Evolutionary conservation across 2,888 invertebrate species (phyloP), one percentile per base, ranked within the genome.

Genomic region (Alsophila aescularia): DNA sequence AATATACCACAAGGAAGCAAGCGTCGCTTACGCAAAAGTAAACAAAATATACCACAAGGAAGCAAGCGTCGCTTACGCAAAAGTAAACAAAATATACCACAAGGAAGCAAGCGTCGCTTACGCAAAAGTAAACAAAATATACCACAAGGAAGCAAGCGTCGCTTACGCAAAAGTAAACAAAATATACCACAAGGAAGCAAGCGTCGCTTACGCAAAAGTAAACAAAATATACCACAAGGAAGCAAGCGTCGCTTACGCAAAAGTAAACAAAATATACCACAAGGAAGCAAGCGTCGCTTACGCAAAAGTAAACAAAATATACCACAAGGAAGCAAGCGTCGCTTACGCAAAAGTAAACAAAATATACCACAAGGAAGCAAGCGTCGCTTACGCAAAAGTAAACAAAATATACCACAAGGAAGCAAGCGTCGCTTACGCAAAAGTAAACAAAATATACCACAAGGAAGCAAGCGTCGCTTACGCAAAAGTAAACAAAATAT

Each of bases 101-200:
- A 41, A 37, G 53, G 47, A 54, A 49, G 41, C 14, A 18, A 35
- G 27, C 27, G 15, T 40, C n/a, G 24, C 21, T 45, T 44, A 55
- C 49, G 44, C 49, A 24, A 49, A 15, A 48, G 42, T n/a, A n/a
- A n/a, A 36, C 36, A 27, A 35, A 2, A 36, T 36, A 15, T 41
- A 41, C n/a, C n/a, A n/a, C 14, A 41, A 37, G 53, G 47, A 54
- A 49, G 41, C 14, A 18, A 35, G 27, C 27, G 15, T 40, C n/a
- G 24, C 21, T 45, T 44, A 55, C 49, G 44, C 49, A 24, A 49
- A 15, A 48, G 42, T n/a, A n/a, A n/a, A 36, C 36, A 27, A 35
- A 2, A 36, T 36, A 15, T 41, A 41, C n/a, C n/a, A n/a, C 14
- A 41, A 37, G 53, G 47, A 54, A 49, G 41, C 14, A 18, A 35